These are phyloP conservation scores for Drosophila busckii DNA, from an alignment of 1,140 invertebrate genomes.

Conservation along the genomic window DNA sequence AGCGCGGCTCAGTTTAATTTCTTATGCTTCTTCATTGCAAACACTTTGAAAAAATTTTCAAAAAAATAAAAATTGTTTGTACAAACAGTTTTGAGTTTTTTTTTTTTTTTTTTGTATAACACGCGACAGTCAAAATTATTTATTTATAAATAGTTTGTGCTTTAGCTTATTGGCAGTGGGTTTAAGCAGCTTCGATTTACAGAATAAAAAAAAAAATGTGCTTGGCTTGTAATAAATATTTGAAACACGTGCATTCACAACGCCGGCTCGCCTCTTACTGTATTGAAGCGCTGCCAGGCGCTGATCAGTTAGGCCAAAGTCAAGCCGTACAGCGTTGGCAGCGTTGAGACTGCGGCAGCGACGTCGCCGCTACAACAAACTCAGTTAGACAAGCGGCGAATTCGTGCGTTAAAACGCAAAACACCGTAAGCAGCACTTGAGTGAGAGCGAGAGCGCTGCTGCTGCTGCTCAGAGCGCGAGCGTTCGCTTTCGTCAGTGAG, in stretches of 20 bases:
- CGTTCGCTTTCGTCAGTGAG: conserved; percentile 64
- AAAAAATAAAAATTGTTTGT: not conserved
- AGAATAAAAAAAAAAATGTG: no score
- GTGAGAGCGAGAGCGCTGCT: not conserved
- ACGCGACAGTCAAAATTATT: no score
- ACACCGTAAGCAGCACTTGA: conserved; percentile 64
- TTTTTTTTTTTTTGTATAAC: conserved; percentile 5
- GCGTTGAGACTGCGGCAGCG: conserved; percentile 11
- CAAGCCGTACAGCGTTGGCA: conserved; percentile 23
- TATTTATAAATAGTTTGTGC: no score
- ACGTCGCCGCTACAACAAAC: conserved; percentile 56
- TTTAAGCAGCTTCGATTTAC: conserved; percentile 22
- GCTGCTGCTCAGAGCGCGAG: no score
- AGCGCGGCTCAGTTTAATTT: conserved; percentile 39
- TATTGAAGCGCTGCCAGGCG: conserved; percentile 71
- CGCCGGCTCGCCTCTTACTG: conserved; percentile 78
- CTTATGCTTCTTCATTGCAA: conserved; percentile 26
- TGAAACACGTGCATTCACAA: conserved; percentile 78
- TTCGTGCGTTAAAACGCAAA: conserved; percentile 46
- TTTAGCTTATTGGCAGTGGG: conserved; percentile 14
- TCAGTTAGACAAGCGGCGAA: conserved; percentile 64
- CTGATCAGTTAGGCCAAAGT: conserved; percentile 78
- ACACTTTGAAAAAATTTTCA: not conserved
- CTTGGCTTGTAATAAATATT: conserved; percentile 27
- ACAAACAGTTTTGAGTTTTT: not conserved